A percentile compares a stretch with the other conserved stretches of the same genome.
phyloP scores from a whole-genome alignment of 2,797 vertebrate genomes.

The Hyperoplus lanceolatus region DNA sequence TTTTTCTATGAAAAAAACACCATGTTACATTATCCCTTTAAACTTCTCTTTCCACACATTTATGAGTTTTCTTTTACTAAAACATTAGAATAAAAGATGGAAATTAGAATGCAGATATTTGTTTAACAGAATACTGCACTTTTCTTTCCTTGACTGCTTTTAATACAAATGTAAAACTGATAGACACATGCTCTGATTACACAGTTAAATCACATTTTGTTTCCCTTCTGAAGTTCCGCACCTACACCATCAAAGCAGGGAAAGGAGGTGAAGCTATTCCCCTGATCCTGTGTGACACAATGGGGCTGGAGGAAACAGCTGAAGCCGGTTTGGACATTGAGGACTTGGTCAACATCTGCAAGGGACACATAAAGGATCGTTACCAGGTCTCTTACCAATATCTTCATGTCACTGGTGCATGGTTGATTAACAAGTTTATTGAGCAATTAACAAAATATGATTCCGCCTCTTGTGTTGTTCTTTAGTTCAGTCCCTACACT shows the following conservation, averaged over 20 bases:
- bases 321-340: slow-evolving; percentile 71
- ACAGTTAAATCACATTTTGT: neutral
- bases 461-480: neutral
- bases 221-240: slow-evolving; percentile 62
- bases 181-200: neutral
- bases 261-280: slow-evolving; percentile 66
- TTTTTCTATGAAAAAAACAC: no score
- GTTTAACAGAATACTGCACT: no score
- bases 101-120: neutral
- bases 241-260: slow-evolving; percentile 59
- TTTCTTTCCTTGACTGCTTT: neutral
- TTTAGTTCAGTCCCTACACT: slow-evolving; percentile 70
- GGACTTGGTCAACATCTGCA: slow-evolving; percentile 73
- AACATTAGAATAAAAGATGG: neutral
- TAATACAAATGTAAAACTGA: neutral
- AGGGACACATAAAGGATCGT: slow-evolving; percentile 73
- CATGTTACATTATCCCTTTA: no score
- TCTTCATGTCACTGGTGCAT: neutral
- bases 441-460: neutral
- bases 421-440: neutral
- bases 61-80: neutral
- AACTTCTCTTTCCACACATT: no score
- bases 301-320: slow-evolving; percentile 78
- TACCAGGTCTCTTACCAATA: slow-evolving; percentile 67
- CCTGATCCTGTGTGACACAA: slow-evolving; percentile 81